Evolutionary conservation across 92 coral and sea anemone genomes (phyloP).

Genomic region (Phenganax stokvisi): DNA sequence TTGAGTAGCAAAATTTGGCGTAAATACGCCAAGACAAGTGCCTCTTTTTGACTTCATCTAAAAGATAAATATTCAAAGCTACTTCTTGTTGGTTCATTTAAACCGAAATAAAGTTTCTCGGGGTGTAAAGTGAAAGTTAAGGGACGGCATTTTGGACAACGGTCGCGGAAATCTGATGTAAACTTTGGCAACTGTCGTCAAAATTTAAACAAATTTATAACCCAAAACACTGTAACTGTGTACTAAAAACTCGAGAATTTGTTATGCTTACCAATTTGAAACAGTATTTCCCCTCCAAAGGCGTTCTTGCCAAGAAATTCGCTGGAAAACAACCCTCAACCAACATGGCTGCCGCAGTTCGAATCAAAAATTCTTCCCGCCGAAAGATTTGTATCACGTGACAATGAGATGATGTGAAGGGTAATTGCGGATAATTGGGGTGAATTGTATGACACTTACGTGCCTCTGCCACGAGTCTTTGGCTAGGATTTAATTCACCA

Average conservation of each 20-base stretch:
- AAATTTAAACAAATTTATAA: background rate
- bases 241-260: background rate
- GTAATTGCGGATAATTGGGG: background rate
- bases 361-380: conserved; percentile 71
- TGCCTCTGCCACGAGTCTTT: background rate
- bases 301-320: conserved; percentile 20
- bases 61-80: too few species aligned
- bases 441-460: background rate
- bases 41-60: too few species aligned
- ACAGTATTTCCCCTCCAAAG: background rate
- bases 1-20: background rate
- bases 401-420: conserved; percentile 6
- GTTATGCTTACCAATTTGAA: conserved; percentile 27
- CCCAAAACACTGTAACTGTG: background rate
- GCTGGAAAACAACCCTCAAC: background rate
- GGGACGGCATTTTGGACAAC: too few species aligned
- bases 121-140: too few species aligned
- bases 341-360: conserved; percentile 46
- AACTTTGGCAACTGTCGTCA: background rate
- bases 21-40: background rate
- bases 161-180: background rate
- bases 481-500: too few species aligned
- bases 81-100: too few species aligned
- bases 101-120: too few species aligned
- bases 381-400: conserved; percentile 89